Base-by-base conservation (phyloP, 1,140 invertebrate species). In the Lepeophtheirus salmonis region DNA sequence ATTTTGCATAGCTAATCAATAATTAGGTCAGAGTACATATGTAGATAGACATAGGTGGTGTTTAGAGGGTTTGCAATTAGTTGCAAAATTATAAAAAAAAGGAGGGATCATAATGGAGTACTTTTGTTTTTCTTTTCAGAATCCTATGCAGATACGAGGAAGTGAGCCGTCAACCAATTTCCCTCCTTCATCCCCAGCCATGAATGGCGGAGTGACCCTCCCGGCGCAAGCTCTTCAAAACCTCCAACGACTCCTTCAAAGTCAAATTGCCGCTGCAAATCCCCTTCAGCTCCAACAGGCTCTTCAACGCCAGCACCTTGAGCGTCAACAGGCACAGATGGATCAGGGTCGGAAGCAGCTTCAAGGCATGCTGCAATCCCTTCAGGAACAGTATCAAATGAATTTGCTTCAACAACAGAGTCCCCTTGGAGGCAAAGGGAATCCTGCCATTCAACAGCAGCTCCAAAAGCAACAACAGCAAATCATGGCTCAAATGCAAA, bases 391-490 rank as follows among this genome's bases (percentile, higher is more conserved):
- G 26, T 25, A 23, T 17, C 55, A 57, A 30, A 57, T 57, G 20
- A 57, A 57, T 16, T 20, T 57, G 1, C 55, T 57, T n/a, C 30
- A 41, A 2, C 55, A 57, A 41, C 55, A 57, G 25, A 57, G n/a
- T 23, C 52, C 18, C 22, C 22, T 54, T 4, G 52, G 52, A 17
- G 16, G 17, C 16, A 20, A 57, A 57, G 55, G 23, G 26, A 24
- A 54, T 20, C 23, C 52, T 4, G 52, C 18, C 2, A 18, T 24
- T 18, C 22, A 23, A 14, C 23, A 26, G n/a, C n/a, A 14, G 13
- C 55, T 57, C 22, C 55, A 57, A 48, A 17, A 48, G 21, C 55
- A 57, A n/a, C 55, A 57, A 41, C 55, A 57, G n/a, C 55, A 57
- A 23, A 10, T 57, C 6, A 30, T 57, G 26, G 55, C 55, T 3